A percentile compares a stretch with the other conserved stretches of the same genome.
phyloP scores from a whole-genome alignment of 2,797 vertebrate genomes.

The Mormyrops boulengeri region DNA sequence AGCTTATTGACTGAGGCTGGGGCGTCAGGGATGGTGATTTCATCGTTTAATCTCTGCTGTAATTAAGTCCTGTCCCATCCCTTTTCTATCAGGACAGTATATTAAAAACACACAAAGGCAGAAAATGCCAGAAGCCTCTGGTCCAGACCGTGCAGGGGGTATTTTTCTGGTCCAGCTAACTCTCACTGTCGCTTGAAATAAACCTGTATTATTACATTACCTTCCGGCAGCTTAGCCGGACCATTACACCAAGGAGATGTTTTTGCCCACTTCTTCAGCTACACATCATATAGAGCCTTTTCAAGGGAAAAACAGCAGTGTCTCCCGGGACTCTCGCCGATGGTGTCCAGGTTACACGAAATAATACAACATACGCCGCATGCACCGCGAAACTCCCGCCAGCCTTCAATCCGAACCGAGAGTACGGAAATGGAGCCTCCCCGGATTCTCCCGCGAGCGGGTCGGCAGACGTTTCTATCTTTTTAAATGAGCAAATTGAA shows the following conservation, averaged over 20 bases:
- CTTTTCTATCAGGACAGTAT: not conserved
- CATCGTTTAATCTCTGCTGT: not conserved
- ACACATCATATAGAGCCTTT: not conserved
- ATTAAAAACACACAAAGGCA: not conserved
- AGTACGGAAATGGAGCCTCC: constrained; percentile 26
- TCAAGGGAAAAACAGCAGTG: constrained; percentile 33
- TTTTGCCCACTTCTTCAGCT: not conserved
- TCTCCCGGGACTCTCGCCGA: not conserved
- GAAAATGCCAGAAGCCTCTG: not conserved
- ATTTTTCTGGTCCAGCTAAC: not conserved
- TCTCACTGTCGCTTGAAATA: not conserved
- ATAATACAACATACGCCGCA: not conserved
- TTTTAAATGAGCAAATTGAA: constrained; percentile 56
- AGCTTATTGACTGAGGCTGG: not conserved
- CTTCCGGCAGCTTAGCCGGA: not conserved
- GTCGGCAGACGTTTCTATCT: constrained; percentile 42
- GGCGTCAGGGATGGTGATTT: not conserved
- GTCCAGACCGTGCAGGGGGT: not conserved
- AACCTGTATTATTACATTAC: not conserved
- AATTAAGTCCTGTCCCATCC: not conserved
- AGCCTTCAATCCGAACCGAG: not conserved
- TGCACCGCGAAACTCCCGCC: not conserved
- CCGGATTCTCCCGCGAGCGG: constrained; percentile 37
- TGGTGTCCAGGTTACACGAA: constrained; percentile 18
- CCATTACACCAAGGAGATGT: not conserved